Evolutionary conservation across 1,140 invertebrate species (phyloP).

Genomic region (Thaumetopoea pityocampa): DNA sequence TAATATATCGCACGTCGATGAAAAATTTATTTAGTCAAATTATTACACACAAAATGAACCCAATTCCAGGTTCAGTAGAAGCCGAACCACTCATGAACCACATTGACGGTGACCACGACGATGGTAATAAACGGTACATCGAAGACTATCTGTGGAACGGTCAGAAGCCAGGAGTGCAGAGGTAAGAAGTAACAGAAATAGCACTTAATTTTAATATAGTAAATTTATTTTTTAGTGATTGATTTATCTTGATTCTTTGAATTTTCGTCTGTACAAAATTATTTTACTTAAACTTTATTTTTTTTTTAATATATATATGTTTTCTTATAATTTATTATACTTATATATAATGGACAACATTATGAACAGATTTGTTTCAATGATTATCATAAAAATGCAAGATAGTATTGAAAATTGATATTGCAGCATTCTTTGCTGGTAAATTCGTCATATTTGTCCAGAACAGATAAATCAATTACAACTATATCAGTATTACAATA

Average conservation of each 20-base stretch:
- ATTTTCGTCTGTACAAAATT: no score
- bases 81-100: slow-evolving; percentile 87
- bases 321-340: no score
- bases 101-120: slow-evolving; percentile 77
- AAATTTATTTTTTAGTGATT: background rate
- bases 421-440: no score
- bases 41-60: background rate
- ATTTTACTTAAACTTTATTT: no score
- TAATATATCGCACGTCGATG: no score
- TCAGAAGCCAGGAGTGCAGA: slow-evolving; percentile 64
- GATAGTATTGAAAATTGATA: no score
- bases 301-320: no score
- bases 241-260: slow-evolving; percentile 1
- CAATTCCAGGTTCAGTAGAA: slow-evolving; percentile 76
- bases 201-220: background rate
- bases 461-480: slow-evolving; percentile 1
- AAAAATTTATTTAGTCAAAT: no score
- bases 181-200: slow-evolving; percentile 28
- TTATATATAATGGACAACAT: no score
- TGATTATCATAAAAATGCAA: no score
- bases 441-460: no score
- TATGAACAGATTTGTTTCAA: no score
- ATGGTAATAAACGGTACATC: slow-evolving; percentile 78
- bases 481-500: background rate
- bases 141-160: slow-evolving; percentile 72